A percentile compares a stretch with the other conserved stretches of the same genome.
These are phyloP conservation scores for Lipotes vexillifer DNA, from an alignment of 2,113 vertebrate genomes.

Conservation along the genomic window DNA sequence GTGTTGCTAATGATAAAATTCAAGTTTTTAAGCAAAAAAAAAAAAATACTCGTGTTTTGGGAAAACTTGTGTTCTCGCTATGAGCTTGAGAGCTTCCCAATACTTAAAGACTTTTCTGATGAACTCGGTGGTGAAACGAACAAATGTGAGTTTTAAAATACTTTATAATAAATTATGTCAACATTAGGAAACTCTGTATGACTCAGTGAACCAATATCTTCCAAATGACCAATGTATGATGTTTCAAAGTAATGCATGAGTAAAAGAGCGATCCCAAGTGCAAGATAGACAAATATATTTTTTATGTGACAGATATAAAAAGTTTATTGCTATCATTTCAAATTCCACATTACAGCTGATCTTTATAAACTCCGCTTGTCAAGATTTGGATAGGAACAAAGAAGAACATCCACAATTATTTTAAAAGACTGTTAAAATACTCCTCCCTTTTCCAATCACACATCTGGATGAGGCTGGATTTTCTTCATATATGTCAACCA, in stretches of 20 bases:
- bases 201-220: background rate
- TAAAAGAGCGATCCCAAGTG: background rate
- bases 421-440: background rate
- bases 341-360: background rate
- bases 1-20: background rate
- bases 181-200: background rate
- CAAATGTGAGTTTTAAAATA: background rate
- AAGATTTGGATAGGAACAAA: background rate
- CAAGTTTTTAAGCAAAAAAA: background rate
- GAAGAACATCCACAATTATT: background rate
- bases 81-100: background rate
- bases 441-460: background rate
- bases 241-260: background rate
- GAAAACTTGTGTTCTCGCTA: background rate
- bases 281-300: background rate
- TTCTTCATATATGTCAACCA: constrained; percentile 32
- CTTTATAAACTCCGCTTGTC: background rate
- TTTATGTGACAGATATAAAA: background rate
- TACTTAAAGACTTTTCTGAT: background rate
- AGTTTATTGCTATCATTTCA: background rate
- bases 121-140: background rate
- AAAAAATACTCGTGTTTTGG: background rate
- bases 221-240: background rate
- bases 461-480: background rate
- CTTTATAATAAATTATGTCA: background rate